Conservation (phyloP, 2,797 vertebrate genomes). For the Microchirus variegatus region DNA sequence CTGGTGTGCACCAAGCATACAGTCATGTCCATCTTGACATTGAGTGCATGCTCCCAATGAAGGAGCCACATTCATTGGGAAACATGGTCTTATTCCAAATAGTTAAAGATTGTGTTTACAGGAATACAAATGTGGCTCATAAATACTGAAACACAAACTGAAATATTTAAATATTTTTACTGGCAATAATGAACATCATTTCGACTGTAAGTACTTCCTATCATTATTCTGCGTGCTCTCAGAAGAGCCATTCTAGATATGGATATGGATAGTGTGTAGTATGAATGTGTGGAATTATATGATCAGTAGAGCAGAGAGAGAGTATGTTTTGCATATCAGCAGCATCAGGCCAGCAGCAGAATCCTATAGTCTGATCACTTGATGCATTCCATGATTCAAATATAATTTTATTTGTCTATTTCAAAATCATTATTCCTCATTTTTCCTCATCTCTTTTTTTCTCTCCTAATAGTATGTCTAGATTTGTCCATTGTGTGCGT, state of each 20-base stretch:
- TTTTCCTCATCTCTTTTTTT: not conserved
- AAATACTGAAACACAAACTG: not conserved
- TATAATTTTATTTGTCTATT: conserved; percentile 12
- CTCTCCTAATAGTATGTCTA: not conserved
- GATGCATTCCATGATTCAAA: conserved; percentile 29
- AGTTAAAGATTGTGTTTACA: not conserved
- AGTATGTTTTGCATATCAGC: conserved; percentile 20
- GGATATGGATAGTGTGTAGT: not conserved
- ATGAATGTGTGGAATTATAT: not conserved
- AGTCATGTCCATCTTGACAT: conserved; percentile 49
- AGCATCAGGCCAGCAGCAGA: conserved; percentile 6
- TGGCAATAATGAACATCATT: not conserved
- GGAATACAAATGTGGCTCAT: not conserved
- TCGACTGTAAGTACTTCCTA: not conserved
- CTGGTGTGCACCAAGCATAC: conserved; percentile 39
- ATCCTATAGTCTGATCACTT: conserved; percentile 12
- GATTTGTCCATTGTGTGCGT: not conserved
- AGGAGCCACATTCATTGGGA: not conserved
- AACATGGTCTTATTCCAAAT: conserved; percentile 4
- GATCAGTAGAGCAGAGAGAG: not conserved
- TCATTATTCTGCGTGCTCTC: not conserved
- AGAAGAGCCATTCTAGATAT: not conserved
- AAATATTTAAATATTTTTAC: not conserved
- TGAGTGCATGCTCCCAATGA: conserved; percentile 30
- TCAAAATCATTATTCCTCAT: not conserved